Conservation (phyloP, 37 sponge, comb jelly and placozoan species). For the Amphimedon queenslandica region DNA sequence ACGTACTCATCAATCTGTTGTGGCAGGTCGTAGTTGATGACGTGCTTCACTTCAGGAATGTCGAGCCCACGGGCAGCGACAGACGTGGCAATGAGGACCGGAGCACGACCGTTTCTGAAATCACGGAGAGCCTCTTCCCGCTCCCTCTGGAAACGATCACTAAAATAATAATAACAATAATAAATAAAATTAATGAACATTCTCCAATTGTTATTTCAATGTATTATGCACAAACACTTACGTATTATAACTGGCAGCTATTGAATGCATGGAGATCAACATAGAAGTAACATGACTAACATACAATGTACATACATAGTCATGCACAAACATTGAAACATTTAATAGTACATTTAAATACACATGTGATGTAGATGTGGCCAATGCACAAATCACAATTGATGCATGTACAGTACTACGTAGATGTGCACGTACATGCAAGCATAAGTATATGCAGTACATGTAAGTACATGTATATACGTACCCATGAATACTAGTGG, state of each 20-base stretch:
- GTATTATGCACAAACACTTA: too few relatives aligned
- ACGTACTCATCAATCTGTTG: slow-evolving; percentile 88
- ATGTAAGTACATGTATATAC: neutral
- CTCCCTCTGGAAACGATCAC: slow-evolving; percentile 90
- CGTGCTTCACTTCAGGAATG: slow-evolving; percentile 91
- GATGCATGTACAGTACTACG: neutral
- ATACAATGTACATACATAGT: too few relatives aligned
- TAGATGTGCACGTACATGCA: neutral
- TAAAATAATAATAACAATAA: slow-evolving; percentile 29
- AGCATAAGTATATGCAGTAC: neutral
- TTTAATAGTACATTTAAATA: too few relatives aligned
- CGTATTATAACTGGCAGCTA: too few relatives aligned
- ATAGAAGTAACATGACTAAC: too few relatives aligned
- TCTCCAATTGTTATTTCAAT: neutral
- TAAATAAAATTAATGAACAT: neutral
- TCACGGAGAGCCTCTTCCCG: slow-evolving; percentile 91
- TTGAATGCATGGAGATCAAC: too few relatives aligned
- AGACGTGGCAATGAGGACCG: slow-evolving; percentile 90
- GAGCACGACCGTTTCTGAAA: slow-evolving; percentile 75
- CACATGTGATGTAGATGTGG: too few relatives aligned
- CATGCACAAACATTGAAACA: too few relatives aligned
- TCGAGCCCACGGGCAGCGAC: slow-evolving; percentile 96
- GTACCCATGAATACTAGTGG: slow-evolving; percentile 95
- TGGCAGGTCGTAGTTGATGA: slow-evolving; percentile 94
- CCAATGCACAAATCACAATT: neutral